Percentiles rank a stretch among this genome's conserved stretches.
Evolutionary conservation across 2,888 invertebrate species (phyloP).

Genomic region (Drosophila neoperkinsi): DNA sequence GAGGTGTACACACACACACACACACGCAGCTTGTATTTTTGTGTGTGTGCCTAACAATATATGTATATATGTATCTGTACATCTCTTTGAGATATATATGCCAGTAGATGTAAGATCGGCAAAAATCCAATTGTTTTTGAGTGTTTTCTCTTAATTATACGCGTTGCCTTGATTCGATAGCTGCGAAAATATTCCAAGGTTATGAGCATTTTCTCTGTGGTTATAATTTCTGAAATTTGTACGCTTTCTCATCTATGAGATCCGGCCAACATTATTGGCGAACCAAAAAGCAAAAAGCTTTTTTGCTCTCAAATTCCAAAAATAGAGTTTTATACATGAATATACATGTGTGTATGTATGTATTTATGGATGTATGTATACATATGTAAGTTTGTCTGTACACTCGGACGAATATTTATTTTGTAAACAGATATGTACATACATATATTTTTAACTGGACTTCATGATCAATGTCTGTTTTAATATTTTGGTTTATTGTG

Average conservation of each 20-base stretch:
- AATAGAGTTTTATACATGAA: constrained; percentile 29
- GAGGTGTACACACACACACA: neutral
- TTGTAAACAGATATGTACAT: constrained; percentile 5
- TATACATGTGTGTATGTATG: constrained; percentile 1
- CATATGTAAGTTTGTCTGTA: constrained; percentile 6
- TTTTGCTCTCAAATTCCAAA: constrained; percentile 48
- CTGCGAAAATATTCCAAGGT: constrained; percentile 54
- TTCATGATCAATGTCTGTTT: neutral
- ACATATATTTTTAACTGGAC: constrained; percentile 21
- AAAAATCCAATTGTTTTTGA: constrained; percentile 12
- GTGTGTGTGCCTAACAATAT: constrained; percentile 28
- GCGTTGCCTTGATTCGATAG: constrained; percentile 31
- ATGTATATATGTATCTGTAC: neutral
- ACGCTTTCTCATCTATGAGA: constrained; percentile 32
- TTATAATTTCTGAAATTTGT: constrained; percentile 38
- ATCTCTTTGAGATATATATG: constrained; percentile 2
- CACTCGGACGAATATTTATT: constrained; percentile 12
- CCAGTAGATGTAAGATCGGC: neutral
- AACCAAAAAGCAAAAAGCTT: constrained; percentile 15
- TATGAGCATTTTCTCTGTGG: constrained; percentile 47
- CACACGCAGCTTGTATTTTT: constrained; percentile 12
- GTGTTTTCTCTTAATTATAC: constrained; percentile 12
- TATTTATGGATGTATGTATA: neutral
- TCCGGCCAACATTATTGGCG: constrained; percentile 20
- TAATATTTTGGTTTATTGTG: neutral